Evolutionary conservation across 2,113 vertebrate genomes (phyloP).

Genomic region (Catharus fuscescens): DNA sequence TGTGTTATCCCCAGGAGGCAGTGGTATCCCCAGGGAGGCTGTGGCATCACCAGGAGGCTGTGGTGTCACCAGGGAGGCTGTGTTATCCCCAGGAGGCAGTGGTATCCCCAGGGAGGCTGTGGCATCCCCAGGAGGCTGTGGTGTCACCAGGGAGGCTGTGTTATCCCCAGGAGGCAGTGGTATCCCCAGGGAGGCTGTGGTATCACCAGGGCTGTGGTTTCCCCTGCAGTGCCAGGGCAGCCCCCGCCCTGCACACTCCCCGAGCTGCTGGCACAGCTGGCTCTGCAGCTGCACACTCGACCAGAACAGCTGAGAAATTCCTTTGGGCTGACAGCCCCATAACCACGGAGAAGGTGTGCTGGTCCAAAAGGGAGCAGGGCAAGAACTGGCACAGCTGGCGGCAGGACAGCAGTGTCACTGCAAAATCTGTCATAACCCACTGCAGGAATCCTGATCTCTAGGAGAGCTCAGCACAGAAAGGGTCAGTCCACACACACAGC

Average conservation of each 20-base stretch:
- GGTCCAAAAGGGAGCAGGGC: not conserved
- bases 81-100: not conserved
- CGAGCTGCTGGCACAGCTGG: conserved; percentile 1
- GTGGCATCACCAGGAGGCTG: too few species aligned
- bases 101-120: too few species aligned
- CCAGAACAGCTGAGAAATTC: conserved; percentile 3
- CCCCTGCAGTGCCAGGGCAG: not conserved
- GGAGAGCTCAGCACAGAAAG: not conserved
- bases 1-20: not conserved
- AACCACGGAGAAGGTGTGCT: not conserved
- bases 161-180: not conserved
- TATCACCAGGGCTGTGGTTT: not conserved
- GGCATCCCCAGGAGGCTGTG: not conserved
- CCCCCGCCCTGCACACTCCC: not conserved
- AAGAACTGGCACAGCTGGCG: not conserved
- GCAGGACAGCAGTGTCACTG: not conserved
- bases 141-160: not conserved
- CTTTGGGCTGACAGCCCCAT: not conserved
- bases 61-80: too few species aligned
- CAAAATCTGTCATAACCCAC: not conserved
- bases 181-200: not conserved
- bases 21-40: too few species aligned
- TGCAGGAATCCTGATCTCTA: not conserved
- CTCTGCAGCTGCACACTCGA: not conserved
- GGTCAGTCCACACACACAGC: not conserved